Base-by-base conservation (phyloP, 1,140 invertebrate genomes). In the Sinella curviseta region DNA sequence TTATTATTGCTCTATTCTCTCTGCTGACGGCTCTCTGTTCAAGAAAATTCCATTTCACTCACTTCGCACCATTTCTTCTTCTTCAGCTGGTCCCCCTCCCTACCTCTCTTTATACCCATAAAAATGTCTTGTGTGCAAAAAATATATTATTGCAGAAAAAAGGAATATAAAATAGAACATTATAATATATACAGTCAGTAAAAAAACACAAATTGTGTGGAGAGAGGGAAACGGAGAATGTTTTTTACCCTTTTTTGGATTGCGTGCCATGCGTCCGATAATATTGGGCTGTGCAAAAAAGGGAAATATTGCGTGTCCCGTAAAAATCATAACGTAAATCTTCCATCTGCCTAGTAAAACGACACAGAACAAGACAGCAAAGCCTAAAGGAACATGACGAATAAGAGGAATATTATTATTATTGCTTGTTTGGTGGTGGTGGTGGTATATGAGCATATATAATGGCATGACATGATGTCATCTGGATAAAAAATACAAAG, bases 171-270 rank as follows among this genome's bases (percentile, higher is more conserved):
- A 8, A 14, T 12, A 8, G 39, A 20, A 48, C 8, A 12, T 48
- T 48, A 20, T n/a, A n/a, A n/a, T n/a, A n/a, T n/a, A n/a, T n/a
- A n/a, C n/a, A n/a, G n/a, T n/a, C 39, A 48, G 39, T 8, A 48
- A 20, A 8, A 48, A 48, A 48, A 48, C 39, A 48, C 8, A 48
- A 48, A 48, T 48, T 20, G n/a, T 48, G 39, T 12, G 20, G 8
- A 48, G 39, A 48, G 8, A 48, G 39, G 8, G 39, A 48, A 20
- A 8, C 20, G 8, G 39, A 48, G 20, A 48, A 48, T 60, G 12
- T 60, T 60, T 60, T 60, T 70, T 70, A 33, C 65, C 65, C 65
- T 31, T 70, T 65, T 65, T 70, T 70, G 65, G 65, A n/a, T 70
- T 70, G 57, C 24, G 4, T 65, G 14, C 26, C 39, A 48, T 48